These are phyloP conservation scores for Mystacornis crossleyi DNA, from an alignment of 2,113 vertebrate genomes.

Conservation along the genomic window DNA sequence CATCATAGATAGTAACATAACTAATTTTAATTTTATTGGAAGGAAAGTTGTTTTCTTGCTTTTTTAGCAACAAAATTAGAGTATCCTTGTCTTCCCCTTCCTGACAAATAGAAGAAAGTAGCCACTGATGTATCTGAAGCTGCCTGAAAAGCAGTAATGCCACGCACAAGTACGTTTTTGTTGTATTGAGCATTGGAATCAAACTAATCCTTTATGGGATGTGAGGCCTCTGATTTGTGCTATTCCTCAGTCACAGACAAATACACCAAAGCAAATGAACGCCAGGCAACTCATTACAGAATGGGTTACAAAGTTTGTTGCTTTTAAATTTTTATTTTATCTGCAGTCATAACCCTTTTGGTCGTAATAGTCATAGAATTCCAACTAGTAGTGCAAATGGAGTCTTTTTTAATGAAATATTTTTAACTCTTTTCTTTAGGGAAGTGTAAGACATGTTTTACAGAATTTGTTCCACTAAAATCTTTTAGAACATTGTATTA, in stretches of 20 bases:
- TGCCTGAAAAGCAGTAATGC: not conserved
- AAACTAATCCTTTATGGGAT: not conserved
- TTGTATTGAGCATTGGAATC: not conserved
- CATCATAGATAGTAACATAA: not conserved
- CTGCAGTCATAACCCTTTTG: not conserved
- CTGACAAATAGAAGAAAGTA: not conserved
- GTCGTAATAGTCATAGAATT: not conserved
- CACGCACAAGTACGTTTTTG: not conserved
- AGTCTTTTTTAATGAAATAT: not conserved
- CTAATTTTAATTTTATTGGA: not conserved
- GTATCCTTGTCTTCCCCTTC: not conserved
- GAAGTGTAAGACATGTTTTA: not conserved
- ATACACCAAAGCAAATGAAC: not conserved
- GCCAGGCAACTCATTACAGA: not conserved
- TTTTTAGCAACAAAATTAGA: not conserved
- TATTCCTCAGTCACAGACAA: not conserved
- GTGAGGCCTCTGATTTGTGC: not conserved
- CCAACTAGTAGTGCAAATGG: not conserved
- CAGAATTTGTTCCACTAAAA: not conserved
- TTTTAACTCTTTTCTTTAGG: not conserved
- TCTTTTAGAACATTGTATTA: not conserved
- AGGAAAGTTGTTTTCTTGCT: not conserved
- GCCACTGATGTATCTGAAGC: not conserved
- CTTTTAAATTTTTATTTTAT: not conserved
- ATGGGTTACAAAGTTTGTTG: not conserved